Evolutionary conservation across 1,140 invertebrate genomes (phyloP), one percentile per base, ranked within the genome.

Genomic region (Tachypleus tridentatus): DNA sequence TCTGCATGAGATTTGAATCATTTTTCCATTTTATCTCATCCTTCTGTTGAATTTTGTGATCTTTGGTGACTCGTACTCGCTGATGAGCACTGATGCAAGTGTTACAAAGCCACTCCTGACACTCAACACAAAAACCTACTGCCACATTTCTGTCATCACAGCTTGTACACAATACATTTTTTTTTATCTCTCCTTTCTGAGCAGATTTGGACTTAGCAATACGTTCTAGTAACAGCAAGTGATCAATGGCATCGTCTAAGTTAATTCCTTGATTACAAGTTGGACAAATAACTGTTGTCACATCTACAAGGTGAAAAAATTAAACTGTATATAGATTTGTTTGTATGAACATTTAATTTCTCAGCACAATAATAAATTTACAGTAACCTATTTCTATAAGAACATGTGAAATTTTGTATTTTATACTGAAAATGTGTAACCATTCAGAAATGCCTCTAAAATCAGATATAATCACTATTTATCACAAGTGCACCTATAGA

Each of bases 41-140:
- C 77, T 88, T 90, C 53, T 86, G 81, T 77, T 90, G 89, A 67
- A 95, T 93, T 3, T 85, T 88, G 75, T 95, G 91, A 76, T 94
- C 91, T 78, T 93, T 94, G 54, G 91, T 94, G 65, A 94, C 89
- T 78, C 91, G 89, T 51, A 94, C 81, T 72, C 88, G 83, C 69
- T 82, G 82, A 78, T 86, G 85, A 29, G 84, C 84, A 84, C 84
- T 82, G 63, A 93, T 89, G 79, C 91, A 95, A 74, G 83, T 88
- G 74, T 91, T 87, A 79, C 91, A 95, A 64, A 95, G 89, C 78
- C 87, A 92, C 76, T 93, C 91, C 3, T 86, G 84, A 76, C 92
- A 95, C 73, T 93, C 88, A 0, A 86, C 83, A 77, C 92, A 95
- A 83, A 87, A 93, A 71, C 86, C 88, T 48, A 87, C 86, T 52